Evolutionary conservation across 2,113 vertebrate species (phyloP).

Genomic region (Gavialis gangeticus): DNA sequence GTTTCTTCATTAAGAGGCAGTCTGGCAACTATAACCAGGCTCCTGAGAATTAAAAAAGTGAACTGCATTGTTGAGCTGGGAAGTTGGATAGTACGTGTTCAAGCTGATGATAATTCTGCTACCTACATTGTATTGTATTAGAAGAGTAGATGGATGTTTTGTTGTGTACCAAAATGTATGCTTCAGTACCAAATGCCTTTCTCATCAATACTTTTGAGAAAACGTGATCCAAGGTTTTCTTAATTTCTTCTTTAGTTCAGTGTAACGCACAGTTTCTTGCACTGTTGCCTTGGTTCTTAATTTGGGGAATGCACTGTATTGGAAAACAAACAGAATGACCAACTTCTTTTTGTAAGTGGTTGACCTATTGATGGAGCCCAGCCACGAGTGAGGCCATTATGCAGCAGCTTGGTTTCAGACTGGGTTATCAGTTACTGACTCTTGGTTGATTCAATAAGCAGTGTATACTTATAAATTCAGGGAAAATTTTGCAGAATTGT

Average conservation of each 20-base stretch:
- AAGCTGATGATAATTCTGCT: background rate
- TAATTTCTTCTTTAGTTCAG: background rate
- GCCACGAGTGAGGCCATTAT: background rate
- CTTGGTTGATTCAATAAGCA: background rate
- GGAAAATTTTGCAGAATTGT: fast-evolving
- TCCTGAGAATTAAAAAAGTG: background rate
- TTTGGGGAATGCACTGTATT: background rate
- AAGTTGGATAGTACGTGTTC: background rate
- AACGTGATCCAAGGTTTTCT: too few species aligned
- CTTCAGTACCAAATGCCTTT: too few species aligned
- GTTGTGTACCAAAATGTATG: too few species aligned
- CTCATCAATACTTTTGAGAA: too few species aligned
- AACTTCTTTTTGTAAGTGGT: background rate
- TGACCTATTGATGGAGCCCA: background rate
- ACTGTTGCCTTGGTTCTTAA: background rate
- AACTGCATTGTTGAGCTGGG: background rate
- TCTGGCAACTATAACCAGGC: background rate
- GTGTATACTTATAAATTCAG: background rate
- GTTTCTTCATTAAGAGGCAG: background rate
- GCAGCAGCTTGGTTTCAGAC: constrained; percentile 34
- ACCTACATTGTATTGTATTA: too few species aligned
- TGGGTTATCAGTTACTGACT: background rate
- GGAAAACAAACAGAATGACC: background rate
- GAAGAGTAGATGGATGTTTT: too few species aligned
- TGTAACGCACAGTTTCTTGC: background rate